These are phyloP conservation scores for Archaeoteleia sp. DNA, from an alignment of 2,888 invertebrate genomes.

Conservation along the genomic window DNA sequence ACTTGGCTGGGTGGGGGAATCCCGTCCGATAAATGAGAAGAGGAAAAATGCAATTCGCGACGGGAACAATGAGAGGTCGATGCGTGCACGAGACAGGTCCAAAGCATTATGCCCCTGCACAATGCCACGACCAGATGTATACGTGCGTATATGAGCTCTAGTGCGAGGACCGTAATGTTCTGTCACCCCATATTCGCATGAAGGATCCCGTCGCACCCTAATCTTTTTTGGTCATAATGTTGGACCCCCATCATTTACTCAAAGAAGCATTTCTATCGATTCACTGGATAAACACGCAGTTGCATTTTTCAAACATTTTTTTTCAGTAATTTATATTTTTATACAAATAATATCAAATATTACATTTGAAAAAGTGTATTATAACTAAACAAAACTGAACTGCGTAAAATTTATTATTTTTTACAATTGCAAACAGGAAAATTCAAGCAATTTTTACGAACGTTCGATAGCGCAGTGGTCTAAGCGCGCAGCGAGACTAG, in stretches of 20 bases:
- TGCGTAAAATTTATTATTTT: constrained; percentile 21
- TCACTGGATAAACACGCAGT: constrained; percentile 11
- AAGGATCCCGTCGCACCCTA: constrained; percentile 51
- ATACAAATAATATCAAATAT: too few relatives aligned
- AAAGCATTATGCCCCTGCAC: constrained; percentile 63
- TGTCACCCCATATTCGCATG: constrained; percentile 61
- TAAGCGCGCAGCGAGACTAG: too few relatives aligned
- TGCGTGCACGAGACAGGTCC: constrained; percentile 69
- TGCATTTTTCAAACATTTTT: constrained; percentile 20
- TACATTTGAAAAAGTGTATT: constrained; percentile 18
- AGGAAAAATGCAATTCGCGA: constrained; percentile 62
- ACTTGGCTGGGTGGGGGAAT: constrained; percentile 57
- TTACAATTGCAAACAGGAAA: too few relatives aligned
- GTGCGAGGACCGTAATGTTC: constrained; percentile 61
- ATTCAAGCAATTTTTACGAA: too few relatives aligned
- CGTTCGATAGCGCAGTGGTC: too few relatives aligned
- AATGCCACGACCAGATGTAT: constrained; percentile 58
- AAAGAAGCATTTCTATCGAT: constrained; percentile 28
- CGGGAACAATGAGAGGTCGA: constrained; percentile 65
- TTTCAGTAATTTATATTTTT: neutral
- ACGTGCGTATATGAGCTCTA: constrained; percentile 12
- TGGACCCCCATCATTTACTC: constrained; percentile 24
- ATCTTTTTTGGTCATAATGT: constrained; percentile 34
- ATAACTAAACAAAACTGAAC: constrained; percentile 5
- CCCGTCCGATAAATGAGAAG: constrained; percentile 49